phyloP scores from a whole-genome alignment of 1,140 invertebrate species.

The Triops cancriformis region DNA sequence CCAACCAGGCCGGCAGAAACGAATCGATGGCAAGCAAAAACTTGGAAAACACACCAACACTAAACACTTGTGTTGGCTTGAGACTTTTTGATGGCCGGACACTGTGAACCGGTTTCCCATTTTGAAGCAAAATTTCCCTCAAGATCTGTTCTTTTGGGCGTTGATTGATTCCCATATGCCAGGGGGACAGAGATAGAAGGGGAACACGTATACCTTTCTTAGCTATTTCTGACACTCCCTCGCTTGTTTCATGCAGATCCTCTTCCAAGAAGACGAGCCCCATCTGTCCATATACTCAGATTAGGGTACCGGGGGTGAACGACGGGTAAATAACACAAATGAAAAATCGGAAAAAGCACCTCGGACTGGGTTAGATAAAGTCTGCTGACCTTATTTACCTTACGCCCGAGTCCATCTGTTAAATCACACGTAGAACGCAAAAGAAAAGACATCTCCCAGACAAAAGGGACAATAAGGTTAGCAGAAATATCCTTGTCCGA shows the following conservation, averaged over 20 bases:
- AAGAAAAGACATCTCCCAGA: neutral
- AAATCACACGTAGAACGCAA: neutral
- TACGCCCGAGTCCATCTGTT: neutral
- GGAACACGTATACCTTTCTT: neutral
- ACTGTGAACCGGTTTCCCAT: neutral
- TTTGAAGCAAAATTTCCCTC: neutral
- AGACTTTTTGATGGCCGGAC: neutral
- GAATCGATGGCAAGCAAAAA: neutral
- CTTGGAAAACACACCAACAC: neutral
- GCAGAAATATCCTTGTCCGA: neutral
- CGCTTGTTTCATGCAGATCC: constrained; percentile 4
- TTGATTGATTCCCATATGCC: neutral
- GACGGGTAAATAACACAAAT: neutral
- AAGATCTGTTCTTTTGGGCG: neutral
- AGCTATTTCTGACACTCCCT: neutral
- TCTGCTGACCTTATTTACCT: constrained; percentile 10
- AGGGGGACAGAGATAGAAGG: neutral
- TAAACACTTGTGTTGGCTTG: neutral
- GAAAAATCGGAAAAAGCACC: neutral
- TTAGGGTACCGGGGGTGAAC: neutral
- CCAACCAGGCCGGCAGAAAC: neutral
- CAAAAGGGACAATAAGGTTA: neutral
- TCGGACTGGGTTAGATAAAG: neutral
- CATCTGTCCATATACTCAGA: constrained; percentile 1
- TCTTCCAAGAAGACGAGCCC: neutral